Evolutionary conservation across 2,888 invertebrate species (phyloP), one percentile per base, ranked within the genome.

Genomic region (Melanchra persicariae): DNA sequence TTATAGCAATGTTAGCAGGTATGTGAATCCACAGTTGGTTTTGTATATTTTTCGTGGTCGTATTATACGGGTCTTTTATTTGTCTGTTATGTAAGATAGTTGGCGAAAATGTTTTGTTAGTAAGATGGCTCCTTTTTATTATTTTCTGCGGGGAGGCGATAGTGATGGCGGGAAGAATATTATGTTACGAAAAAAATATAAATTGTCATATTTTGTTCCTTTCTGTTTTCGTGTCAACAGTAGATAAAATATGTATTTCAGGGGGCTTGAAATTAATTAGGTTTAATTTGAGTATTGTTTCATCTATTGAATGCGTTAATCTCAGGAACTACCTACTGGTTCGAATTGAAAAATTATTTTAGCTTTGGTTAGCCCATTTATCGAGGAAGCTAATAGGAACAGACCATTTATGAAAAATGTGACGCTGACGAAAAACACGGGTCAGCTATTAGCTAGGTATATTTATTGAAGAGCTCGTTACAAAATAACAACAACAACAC

Each of bases 21-120:
- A 88, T 74, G 68, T 69, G 92, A 93, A 91, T 90, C 95, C 91
- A 95, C 94, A 95, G 94, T 93, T 94, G 95, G 94, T 94, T 94
- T 93, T 86, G 83, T 84, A 83, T 87, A 87, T 87, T 81, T 77
- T 79, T 79, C 75, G 63, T 80, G 71, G 64, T 52, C 66, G 70
- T 59, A 70, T 86, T 66, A 77, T 85, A 75, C 61, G 61, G 24
- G 52, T 15, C 34, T 54, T 80, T 87, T 84, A 80, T 74, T 74
- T 59, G 70, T 51, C 65, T 79, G 57, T 66, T 78, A 60, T 55
- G 45, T 77, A 77, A 70, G 62, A 65, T 55, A 65, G 63, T 67
- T 65, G 57, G 54, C 24, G 55, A 43, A 45, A 62, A 70, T 66
- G 79, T 77, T 77, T 52, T 81, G 82, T 60, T 57, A 40, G 26